Conservation (phyloP, 2,113 vertebrate species). For the Forbesichthys papilliferus region DNA sequence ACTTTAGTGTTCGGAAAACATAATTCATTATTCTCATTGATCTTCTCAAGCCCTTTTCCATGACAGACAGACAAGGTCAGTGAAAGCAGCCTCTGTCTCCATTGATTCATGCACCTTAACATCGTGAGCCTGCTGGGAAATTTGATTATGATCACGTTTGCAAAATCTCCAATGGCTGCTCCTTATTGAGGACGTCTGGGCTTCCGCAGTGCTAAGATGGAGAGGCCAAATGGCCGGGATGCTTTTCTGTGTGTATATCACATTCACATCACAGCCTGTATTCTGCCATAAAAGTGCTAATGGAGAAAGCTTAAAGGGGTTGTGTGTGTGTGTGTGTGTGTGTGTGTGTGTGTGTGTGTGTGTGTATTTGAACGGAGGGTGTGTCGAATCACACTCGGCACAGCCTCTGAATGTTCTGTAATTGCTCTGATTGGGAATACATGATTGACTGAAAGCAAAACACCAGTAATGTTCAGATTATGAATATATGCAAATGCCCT, state of each 20-base stretch:
- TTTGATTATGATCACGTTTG: conserved; percentile 42
- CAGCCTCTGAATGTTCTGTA: no score
- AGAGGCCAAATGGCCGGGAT: conserved; percentile 21
- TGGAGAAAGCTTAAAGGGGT: no score
- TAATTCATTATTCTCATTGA: conserved; percentile 19
- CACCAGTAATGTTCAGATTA: no score
- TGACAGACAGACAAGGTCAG: conserved; percentile 34
- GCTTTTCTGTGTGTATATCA: conserved; percentile 24
- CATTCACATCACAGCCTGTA: neutral
- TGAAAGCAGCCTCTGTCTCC: conserved; percentile 19
- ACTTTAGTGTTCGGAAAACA: neutral
- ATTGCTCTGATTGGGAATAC: no score
- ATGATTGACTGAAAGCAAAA: no score
- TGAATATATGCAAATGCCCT: no score
- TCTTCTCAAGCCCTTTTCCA: conserved; percentile 6
- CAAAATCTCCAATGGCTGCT: conserved; percentile 23
- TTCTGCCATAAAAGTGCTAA: no score
- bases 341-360: no score
- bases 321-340: no score
- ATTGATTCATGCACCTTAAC: conserved; percentile 24
- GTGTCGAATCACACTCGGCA: no score
- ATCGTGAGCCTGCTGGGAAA: conserved; percentile 17
- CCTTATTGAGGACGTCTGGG: neutral
- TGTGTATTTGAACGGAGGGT: no score
- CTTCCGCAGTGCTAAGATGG: neutral